Base-by-base conservation (phyloP, 1,140 invertebrate genomes). In the Macrobrachium nipponense region DNA sequence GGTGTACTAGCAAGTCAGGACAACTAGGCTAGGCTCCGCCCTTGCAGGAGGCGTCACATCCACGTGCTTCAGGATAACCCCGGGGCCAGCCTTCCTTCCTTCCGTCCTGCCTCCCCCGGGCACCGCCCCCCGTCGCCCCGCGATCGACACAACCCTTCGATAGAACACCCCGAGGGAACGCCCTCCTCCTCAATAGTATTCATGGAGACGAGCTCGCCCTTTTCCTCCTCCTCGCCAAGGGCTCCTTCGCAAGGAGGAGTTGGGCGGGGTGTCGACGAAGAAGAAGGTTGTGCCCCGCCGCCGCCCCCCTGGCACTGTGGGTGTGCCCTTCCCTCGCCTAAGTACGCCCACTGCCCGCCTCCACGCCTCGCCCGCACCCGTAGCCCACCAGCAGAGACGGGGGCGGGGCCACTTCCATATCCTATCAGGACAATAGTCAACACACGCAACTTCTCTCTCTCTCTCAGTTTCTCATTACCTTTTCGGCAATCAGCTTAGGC, bases 31-130 rank as follows among this genome's bases (percentile, higher is more conserved):
- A 79, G 83, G 83, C 83, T 75, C 83, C 83, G 83, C 27, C 83
- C 83, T 86, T 36, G 83, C 83, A 86, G 83, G 83, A 86, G 83
- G 83, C 83, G 83, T 73, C 83, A 86, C 83, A 86, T 76, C 83
- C 83, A 86, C 83, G 83, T 86, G 83, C 83, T 86, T 27, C 75
- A 70, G 76, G 76, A 86, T 59, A 72, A 61, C 20, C 83, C 83
- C 68, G 64, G 77, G 83, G 76, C 83, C 76, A 80, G 51, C 64
- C 83, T 86, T 79, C 75, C 83, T 36, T 36, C 27, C 27, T 36
- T 36, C 27, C 27, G 1, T 36, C 27, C 27, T 36, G 27, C 27
- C 27, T 36, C 27, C 83, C 64, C 62, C 12, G 76, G 76, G 83
- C 78, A 72, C 83, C 83, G 83, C 83, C 83, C 82, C 27, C 27